A percentile compares a stretch with the other conserved stretches of the same genome.
These are phyloP conservation scores for Xerus rutilus DNA, from an alignment of 2,797 vertebrate genomes.

Conservation along the genomic window DNA sequence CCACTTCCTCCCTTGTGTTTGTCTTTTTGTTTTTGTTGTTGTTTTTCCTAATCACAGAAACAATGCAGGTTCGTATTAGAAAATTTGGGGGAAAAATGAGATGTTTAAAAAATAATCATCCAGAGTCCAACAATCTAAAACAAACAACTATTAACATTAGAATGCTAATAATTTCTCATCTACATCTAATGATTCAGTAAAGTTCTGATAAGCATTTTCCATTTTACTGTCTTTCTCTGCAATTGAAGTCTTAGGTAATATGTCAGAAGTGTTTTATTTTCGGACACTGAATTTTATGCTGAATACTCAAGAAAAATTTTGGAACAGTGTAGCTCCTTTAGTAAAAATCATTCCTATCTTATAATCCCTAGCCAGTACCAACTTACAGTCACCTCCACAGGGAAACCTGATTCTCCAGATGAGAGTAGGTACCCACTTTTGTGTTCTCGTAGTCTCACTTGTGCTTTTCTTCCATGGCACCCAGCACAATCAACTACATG, in stretches of 20 bases:
- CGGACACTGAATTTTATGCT: background rate
- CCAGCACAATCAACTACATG: background rate
- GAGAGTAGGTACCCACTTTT: background rate
- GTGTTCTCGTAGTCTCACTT: background rate
- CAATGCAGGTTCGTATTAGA: background rate
- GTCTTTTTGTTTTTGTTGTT: background rate
- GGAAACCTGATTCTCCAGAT: constrained; percentile 3
- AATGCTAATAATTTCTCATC: background rate
- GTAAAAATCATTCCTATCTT: background rate
- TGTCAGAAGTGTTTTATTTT: constrained; percentile 31
- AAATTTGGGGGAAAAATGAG: background rate
- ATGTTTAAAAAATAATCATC: background rate
- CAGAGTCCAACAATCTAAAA: background rate
- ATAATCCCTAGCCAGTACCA: background rate
- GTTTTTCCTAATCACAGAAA: background rate
- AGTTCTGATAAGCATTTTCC: background rate
- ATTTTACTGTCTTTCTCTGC: constrained; percentile 2
- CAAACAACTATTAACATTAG: background rate
- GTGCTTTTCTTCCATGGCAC: background rate
- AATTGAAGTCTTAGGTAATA: background rate
- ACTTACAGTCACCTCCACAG: background rate
- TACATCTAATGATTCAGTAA: background rate
- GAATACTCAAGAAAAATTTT: background rate
- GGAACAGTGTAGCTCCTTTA: background rate
- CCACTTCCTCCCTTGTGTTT: background rate